phyloP scores from a whole-genome alignment of 2,797 vertebrate genomes.

The Momotus momota region DNA sequence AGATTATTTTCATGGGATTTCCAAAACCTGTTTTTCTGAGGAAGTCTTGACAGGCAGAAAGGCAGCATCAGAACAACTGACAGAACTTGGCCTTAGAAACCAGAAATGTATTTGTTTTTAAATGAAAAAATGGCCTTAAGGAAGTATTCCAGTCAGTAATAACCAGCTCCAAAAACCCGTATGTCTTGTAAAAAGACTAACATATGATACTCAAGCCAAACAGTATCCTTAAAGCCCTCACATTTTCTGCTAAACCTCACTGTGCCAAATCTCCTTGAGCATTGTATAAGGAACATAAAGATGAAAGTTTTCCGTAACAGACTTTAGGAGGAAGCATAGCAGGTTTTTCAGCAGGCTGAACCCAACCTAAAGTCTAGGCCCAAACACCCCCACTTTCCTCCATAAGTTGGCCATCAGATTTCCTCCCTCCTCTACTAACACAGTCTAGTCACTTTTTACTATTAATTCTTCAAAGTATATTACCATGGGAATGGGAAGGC shows the following conservation, averaged over 20 bases:
- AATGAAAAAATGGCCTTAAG: background rate
- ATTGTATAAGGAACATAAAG: background rate
- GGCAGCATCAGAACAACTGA: background rate
- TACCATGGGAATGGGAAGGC: background rate
- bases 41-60: background rate
- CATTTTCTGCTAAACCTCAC: background rate
- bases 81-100: background rate
- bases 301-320: fast-evolving
- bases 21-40: background rate
- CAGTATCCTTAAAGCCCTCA: background rate
- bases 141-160: background rate
- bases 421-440: background rate
- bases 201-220: background rate
- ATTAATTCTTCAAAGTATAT: background rate
- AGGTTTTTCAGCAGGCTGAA: background rate
- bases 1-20: background rate
- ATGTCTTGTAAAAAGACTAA: background rate
- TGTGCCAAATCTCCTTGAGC: background rate
- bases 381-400: background rate
- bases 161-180: background rate
- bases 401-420: background rate
- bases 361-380: background rate
- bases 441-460: background rate
- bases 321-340: background rate
- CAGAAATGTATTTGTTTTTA: background rate